These are phyloP conservation scores for Drosophila limbata DNA, from an alignment of 2,888 invertebrate genomes.

Conservation along the genomic window DNA sequence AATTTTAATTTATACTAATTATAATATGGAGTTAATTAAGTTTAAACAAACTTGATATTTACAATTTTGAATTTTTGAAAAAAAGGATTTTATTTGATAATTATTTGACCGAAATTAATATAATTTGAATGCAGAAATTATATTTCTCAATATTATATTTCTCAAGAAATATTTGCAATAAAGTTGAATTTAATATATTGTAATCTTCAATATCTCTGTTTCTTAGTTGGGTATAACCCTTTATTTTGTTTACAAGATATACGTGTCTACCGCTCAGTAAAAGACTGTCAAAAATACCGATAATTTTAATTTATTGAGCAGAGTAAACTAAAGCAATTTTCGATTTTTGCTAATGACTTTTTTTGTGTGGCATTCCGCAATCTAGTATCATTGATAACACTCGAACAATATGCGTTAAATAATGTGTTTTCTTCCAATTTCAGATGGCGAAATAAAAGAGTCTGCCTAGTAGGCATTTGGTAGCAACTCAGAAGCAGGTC, in stretches of 20 bases:
- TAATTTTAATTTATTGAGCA: background rate
- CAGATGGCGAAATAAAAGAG: constrained; percentile 59
- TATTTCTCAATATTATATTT: too few species aligned
- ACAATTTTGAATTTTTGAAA: too few species aligned
- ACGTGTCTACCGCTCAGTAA: background rate
- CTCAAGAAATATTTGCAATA: too few species aligned
- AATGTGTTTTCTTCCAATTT: constrained; percentile 1
- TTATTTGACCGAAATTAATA: too few species aligned
- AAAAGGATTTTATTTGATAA: too few species aligned
- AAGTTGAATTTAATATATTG: too few species aligned
- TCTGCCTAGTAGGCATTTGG: constrained; percentile 40
- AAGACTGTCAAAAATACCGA: background rate
- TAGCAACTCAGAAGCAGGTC: constrained; percentile 35
- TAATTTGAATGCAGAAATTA: too few species aligned
- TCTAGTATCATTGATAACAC: background rate
- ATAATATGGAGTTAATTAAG: too few species aligned
- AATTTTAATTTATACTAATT: too few species aligned
- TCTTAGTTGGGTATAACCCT: background rate
- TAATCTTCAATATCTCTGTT: too few species aligned
- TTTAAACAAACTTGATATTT: too few species aligned
- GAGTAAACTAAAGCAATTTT: background rate
- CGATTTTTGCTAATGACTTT: background rate
- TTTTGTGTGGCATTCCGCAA: background rate
- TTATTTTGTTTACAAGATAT: background rate
- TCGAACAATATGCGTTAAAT: background rate